Evolutionary conservation across 2,113 vertebrate genomes (phyloP), one percentile per base, ranked within the genome.

Genomic region (Ceyx margarethae): DNA sequence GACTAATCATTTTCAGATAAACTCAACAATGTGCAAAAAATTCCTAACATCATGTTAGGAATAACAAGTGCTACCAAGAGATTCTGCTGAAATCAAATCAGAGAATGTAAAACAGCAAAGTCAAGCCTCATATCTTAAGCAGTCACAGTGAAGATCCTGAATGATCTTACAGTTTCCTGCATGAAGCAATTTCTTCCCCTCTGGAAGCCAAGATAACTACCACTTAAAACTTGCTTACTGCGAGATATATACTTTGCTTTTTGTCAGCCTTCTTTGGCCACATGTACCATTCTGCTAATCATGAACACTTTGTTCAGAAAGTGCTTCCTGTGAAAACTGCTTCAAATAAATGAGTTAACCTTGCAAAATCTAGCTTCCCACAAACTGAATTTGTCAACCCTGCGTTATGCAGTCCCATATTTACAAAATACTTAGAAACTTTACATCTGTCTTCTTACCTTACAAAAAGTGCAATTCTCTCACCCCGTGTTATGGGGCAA

Each of bases 401-500:
- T 98, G 98, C 97, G 96, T 97, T 97, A 96, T 86, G 96, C 98
- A 97, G 95, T 97, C 96, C 90, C 28, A 61, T 98, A 98, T 98
- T 98, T 98, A 98, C 98, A 98, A 98, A 97, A 98, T 97, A 98
- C 97, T 98, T 98, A 95, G 82, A 97, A 98, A 97, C 96, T 97
- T 97, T 98, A 98, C 97, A 98, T 66, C 97, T 87, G 82, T 93
- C 96, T 85, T 97, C 97, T 97, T 96, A 96, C 96, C 97, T 96
- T 97, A 97, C 48, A 96, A 97, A 98, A 98, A 98, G 98, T 98
- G 98, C 98, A 98, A 97, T 97, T 98, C 97, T 98, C 96, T 98
- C 85, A 94, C 98, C 97, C 97, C 97, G 91, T 73, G n/a, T 94
- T 85, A 95, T 43, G 96, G 90, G 95, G 98, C 95, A 96, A 98